These are phyloP conservation scores for Holothuria scabra DNA, from an alignment of 53 echinoderm and acorn worm genomes.

Conservation along the genomic window DNA sequence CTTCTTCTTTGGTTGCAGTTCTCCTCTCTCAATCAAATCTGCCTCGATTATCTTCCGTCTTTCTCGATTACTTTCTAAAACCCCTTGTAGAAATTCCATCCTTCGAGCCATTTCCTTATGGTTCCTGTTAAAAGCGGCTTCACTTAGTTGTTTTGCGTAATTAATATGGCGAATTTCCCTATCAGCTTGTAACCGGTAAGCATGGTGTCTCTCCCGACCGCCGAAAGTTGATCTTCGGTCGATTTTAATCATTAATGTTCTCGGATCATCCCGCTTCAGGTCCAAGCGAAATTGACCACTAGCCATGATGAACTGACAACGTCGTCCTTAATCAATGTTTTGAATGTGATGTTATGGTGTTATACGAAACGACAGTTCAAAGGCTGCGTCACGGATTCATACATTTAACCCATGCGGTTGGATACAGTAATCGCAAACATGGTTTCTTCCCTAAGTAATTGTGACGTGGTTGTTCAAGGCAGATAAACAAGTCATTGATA, in stretches of 20 bases:
- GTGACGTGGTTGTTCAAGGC: too few species aligned
- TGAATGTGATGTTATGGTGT: too few species aligned
- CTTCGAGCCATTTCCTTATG: conserved; percentile 72
- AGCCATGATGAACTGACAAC: conserved; percentile 33
- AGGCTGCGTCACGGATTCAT: too few species aligned
- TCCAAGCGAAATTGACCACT: conserved; percentile 73
- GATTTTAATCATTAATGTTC: conserved; percentile 90
- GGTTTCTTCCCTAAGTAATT: too few species aligned
- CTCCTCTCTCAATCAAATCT: conserved; percentile 37
- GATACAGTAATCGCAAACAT: too few species aligned
- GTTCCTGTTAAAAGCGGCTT: conserved; percentile 71
- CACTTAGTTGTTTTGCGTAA: conserved; percentile 71
- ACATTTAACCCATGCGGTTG: too few species aligned
- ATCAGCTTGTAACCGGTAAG: conserved; percentile 76
- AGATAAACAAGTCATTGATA: too few species aligned
- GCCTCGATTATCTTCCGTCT: conserved; percentile 46
- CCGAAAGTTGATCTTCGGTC: conserved; percentile 84
- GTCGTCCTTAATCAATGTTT: too few species aligned
- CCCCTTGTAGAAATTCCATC: conserved; percentile 71
- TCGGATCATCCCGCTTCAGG: conserved; percentile 84
- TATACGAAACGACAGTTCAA: too few species aligned
- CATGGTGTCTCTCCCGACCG: conserved; percentile 77
- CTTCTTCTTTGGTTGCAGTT: conserved; percentile 50
- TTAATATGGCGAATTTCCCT: conserved; percentile 83
- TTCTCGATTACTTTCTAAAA: conserved; percentile 71